A percentile compares a stretch with the other conserved stretches of the same genome.
Conservation (phyloP, 2,113 vertebrate species). For the Formicarius rufipectus region DNA sequence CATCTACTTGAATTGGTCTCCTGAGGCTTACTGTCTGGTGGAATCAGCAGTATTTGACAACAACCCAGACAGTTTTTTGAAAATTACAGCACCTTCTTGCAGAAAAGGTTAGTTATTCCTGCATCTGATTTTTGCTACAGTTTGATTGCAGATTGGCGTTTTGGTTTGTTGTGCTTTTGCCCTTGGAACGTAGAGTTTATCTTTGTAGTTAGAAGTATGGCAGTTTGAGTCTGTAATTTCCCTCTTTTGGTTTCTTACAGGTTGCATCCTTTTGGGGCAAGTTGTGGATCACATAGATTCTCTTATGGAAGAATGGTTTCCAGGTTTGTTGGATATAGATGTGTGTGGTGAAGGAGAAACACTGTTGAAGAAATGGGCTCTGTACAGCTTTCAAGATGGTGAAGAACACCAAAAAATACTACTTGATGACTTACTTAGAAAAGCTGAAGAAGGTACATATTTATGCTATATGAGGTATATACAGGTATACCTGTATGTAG, state of each 20-base stretch:
- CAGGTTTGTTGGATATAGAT: constrained; percentile 89
- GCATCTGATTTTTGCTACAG: neutral
- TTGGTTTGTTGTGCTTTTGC: constrained; percentile 36
- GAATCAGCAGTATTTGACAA: constrained; percentile 82
- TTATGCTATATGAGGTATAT: neutral
- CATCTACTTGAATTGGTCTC: constrained; percentile 94
- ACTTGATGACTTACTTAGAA: constrained; percentile 88
- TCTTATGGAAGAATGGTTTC: constrained; percentile 97
- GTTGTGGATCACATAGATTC: constrained; percentile 97
- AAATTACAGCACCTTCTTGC: constrained; percentile 91
- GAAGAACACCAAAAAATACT: constrained; percentile 87
- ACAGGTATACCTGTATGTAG: neutral
- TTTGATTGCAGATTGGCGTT: constrained; percentile 20
- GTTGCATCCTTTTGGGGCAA: constrained; percentile 90
- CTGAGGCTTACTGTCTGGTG: constrained; percentile 92
- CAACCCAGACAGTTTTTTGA: constrained; percentile 85
- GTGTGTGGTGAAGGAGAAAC: constrained; percentile 91
- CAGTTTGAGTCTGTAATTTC: neutral
- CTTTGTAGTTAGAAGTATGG: neutral
- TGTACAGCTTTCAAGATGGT: constrained; percentile 90
- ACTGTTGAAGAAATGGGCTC: constrained; percentile 92
- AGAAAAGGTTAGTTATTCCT: constrained; percentile 84
- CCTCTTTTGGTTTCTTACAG: constrained; percentile 65
- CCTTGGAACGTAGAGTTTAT: neutral
- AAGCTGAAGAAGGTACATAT: constrained; percentile 81